A percentile compares a stretch with the other conserved stretches of the same genome.
Evolutionary conservation across 2,888 invertebrate genomes (phyloP).

Genomic region (Pammene fasciana): DNA sequence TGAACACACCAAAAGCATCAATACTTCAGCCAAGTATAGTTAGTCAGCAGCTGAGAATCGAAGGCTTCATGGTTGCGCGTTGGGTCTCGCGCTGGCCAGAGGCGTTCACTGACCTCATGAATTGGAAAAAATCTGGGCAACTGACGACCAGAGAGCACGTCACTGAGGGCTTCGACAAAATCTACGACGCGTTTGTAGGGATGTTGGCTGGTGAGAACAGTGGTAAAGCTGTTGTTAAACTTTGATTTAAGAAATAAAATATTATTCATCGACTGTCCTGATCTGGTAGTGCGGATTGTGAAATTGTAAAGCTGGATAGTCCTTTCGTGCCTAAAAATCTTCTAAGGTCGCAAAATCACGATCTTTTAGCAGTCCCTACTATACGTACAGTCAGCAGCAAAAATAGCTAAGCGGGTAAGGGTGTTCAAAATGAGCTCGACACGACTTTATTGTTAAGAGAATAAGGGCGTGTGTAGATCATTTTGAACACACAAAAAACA

Average conservation of each 20-base stretch:
- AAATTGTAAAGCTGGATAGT: too few species aligned
- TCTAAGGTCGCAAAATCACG: too few species aligned
- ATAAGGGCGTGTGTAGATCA: too few species aligned
- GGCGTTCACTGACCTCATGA: constrained; percentile 78
- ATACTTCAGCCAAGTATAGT: constrained; percentile 76
- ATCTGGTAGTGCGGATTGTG: too few species aligned
- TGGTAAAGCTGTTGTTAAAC: constrained; percentile 84
- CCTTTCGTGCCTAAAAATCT: too few species aligned
- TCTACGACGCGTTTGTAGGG: constrained; percentile 84
- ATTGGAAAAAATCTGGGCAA: constrained; percentile 84
- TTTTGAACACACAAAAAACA: too few species aligned
- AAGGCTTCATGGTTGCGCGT: constrained; percentile 77
- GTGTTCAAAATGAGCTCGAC: too few species aligned
- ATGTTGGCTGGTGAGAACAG: constrained; percentile 81
- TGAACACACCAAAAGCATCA: constrained; percentile 43
- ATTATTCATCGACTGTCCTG: too few species aligned
- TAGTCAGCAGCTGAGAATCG: constrained; percentile 78
- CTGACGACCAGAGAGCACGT: constrained; percentile 84
- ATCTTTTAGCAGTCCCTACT: too few species aligned
- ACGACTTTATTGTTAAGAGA: too few species aligned
- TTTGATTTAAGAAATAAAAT: constrained; percentile 48
- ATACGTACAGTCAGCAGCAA: too few species aligned
- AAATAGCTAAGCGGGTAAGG: too few species aligned
- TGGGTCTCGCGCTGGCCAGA: constrained; percentile 79
- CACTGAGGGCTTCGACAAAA: constrained; percentile 85